These are phyloP conservation scores for fruit fly (Drosophila melanogaster) DNA, from an alignment of 1,140 invertebrate genomes.

Conservation along the genomic window Release_6_plus_ISO1_MT NC_004354.4:11857501-11858000, in stretches of 20 bases:
- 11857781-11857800: no score
- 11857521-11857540: conserved; percentile 4
- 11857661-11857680: background rate
- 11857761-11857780: no score
- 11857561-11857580: conserved; percentile 14
- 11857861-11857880: background rate
- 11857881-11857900: conserved; percentile 9
- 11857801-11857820: conserved; percentile 2
- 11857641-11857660: background rate
- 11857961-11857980: conserved; percentile 18
- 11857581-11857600: conserved; percentile 17
- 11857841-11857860: conserved; percentile 30
- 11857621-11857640: conserved; percentile 28
- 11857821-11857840: conserved; percentile 40
- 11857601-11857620: conserved; percentile 30
- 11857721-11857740: no score
- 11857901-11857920: conserved; percentile 13
- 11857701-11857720: no score
- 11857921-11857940: conserved; percentile 30
- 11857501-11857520: conserved; percentile 1
- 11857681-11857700: no score
- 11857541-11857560: conserved; percentile 34
- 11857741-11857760: no score
- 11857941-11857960: conserved; percentile 9
- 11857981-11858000: conserved; percentile 12